Conservation (phyloP, 2,888 invertebrate genomes). For the Enoplolaimus lenunculus region DNA sequence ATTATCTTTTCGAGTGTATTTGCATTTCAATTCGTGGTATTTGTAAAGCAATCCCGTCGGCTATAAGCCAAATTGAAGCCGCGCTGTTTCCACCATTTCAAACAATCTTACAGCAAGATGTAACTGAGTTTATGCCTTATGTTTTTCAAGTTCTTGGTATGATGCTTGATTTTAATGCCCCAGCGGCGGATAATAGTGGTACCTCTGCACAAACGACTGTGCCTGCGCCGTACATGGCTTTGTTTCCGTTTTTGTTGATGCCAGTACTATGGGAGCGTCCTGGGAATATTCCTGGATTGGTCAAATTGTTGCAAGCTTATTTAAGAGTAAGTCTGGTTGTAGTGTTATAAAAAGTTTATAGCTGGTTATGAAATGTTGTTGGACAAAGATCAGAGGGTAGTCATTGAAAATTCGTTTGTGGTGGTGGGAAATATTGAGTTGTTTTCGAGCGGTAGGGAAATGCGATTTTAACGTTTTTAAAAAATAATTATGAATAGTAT, state of each 20-base stretch:
- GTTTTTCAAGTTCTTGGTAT: slow-evolving; percentile 91
- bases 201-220: slow-evolving; percentile 30
- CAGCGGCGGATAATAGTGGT: no score
- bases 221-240: slow-evolving; percentile 68
- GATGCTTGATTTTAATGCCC: slow-evolving; percentile 54
- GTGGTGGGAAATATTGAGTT: no score
- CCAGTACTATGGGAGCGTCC: slow-evolving; percentile 82
- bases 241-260: slow-evolving; percentile 74
- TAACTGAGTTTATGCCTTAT: slow-evolving; percentile 84
- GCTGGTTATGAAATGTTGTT: no score
- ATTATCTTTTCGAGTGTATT: slow-evolving; percentile 88
- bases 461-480: no score
- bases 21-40: slow-evolving; percentile 51
- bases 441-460: no score
- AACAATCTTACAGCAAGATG: slow-evolving; percentile 75
- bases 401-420: no score
- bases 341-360: slow-evolving; percentile 17
- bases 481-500: no score
- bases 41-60: neutral
- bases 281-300: slow-evolving; percentile 82
- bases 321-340: slow-evolving; percentile 52
- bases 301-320: slow-evolving; percentile 74
- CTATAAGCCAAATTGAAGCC: slow-evolving; percentile 62
- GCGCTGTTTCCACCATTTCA: slow-evolving; percentile 87
- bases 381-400: no score